Evolutionary conservation across 2,797 vertebrate species (phyloP), one percentile per base, ranked within the genome.

Genomic region (Phataginus tetradactyla): DNA sequence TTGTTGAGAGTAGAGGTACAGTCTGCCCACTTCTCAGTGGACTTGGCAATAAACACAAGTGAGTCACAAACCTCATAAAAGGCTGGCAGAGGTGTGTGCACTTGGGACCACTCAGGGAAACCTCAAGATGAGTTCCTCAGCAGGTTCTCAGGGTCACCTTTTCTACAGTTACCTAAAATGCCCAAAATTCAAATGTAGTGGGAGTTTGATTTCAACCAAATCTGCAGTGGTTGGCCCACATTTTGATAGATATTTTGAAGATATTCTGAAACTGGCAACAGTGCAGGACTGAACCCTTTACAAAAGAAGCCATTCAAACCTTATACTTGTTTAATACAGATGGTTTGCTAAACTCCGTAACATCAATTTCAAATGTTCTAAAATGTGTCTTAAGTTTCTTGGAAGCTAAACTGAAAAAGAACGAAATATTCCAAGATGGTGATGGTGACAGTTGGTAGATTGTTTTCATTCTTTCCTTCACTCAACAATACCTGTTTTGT

Each of bases 381-480:
- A 69, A 68, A 32, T 27, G n/a, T 42, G n/a, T 55, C 64, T 84
- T 90, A 15, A 69, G n/a, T 94, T 93, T 86, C 92, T 93, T 34
- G 51, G 80, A 68, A 29, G 49, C 32, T 59, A 78, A 68, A 9
- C 39, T 29, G 45, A 88, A 95, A 69, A 92, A 89, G 17, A 87
- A 81, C 74, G 61, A 87, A 86, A 83, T 71, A 49, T 51, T 85
- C 34, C 53, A 87, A 64, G 25, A 57, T 79, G 39, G 32, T 12
- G 20, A 23, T 11, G 10, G 45, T 83, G 18, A 86, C 17, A 39
- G 7, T 27, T 79, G 5, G n/a, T 77, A 78, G 20, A 77, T 71
- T 88, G 51, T 95, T 90, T 95, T 93, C 39, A 87, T 80, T 96
- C 32, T 72, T 61, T 78, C 29, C 34, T 96, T 95, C 32, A 53